Evolutionary conservation across 2,113 vertebrate genomes (phyloP).

Genomic region (Leucosticte australis): DNA sequence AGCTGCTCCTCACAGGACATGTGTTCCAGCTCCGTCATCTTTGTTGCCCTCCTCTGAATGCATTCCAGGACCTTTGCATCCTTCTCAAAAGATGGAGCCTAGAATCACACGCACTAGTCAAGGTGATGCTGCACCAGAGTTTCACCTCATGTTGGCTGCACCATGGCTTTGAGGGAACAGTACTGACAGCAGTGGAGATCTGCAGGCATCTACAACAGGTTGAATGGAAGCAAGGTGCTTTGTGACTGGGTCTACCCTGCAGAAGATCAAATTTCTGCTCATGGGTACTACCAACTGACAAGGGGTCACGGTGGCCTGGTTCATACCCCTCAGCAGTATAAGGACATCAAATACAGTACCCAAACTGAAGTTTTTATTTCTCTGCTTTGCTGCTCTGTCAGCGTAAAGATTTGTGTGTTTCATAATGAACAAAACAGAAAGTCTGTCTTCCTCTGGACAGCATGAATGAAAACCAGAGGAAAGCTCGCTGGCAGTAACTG

Average conservation of each 20-base stretch:
- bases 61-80: background rate
- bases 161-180: fast-evolving
- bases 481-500: background rate
- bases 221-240: background rate
- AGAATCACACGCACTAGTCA: background rate
- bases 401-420: background rate
- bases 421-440: background rate
- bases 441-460: background rate
- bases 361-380: background rate
- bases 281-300: background rate
- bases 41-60: background rate
- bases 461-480: background rate
- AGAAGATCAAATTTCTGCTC: background rate
- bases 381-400: background rate
- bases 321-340: background rate
- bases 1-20: background rate
- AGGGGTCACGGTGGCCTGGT: background rate
- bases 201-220: background rate
- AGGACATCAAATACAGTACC: background rate
- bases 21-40: background rate
- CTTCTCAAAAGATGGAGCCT: background rate
- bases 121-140: background rate
- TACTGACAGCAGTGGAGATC: background rate
- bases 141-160: background rate
- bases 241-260: background rate